These are phyloP conservation scores for Agriopis marginaria DNA, from an alignment of 2,888 invertebrate species.

Conservation along the genomic window DNA sequence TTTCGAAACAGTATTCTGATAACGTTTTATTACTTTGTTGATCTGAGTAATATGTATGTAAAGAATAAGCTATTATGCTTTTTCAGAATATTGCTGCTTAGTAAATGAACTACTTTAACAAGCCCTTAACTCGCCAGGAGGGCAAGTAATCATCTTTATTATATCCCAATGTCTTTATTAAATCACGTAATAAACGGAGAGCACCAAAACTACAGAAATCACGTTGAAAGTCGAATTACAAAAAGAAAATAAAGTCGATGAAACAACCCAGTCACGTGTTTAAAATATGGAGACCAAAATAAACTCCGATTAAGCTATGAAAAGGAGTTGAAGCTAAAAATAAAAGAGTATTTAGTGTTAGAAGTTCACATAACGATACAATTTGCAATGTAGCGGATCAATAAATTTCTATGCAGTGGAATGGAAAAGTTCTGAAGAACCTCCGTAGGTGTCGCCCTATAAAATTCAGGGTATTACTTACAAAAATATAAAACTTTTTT, in stretches of 20 bases:
- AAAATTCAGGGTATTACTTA: slow-evolving; percentile 17
- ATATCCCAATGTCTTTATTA: too few relatives aligned
- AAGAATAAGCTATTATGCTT: neutral
- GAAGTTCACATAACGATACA: slow-evolving; percentile 25
- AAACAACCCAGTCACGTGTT: slow-evolving; percentile 9
- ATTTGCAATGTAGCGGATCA: slow-evolving; percentile 8
- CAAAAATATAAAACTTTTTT: slow-evolving; percentile 25
- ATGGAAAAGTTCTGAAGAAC: slow-evolving; percentile 27
- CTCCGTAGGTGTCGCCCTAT: slow-evolving; percentile 22
- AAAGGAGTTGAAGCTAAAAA: slow-evolving; percentile 3
- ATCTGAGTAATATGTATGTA: slow-evolving; percentile 6
- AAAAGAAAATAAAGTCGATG: neutral
- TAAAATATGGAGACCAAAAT: neutral
- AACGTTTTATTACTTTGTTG: slow-evolving; percentile 39
- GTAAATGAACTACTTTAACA: neutral
- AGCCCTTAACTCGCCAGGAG: too few relatives aligned
- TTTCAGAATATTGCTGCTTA: neutral
- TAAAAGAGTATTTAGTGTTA: slow-evolving; percentile 2
- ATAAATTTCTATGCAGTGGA: neutral
- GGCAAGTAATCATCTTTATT: neutral
- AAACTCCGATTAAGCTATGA: slow-evolving; percentile 9
- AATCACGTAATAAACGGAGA: neutral
- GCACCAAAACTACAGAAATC: neutral
- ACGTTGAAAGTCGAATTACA: neutral
- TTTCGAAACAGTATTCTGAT: slow-evolving; percentile 59